Base-by-base conservation (phyloP, 1,140 invertebrate species). In the Venturia canescens region DNA sequence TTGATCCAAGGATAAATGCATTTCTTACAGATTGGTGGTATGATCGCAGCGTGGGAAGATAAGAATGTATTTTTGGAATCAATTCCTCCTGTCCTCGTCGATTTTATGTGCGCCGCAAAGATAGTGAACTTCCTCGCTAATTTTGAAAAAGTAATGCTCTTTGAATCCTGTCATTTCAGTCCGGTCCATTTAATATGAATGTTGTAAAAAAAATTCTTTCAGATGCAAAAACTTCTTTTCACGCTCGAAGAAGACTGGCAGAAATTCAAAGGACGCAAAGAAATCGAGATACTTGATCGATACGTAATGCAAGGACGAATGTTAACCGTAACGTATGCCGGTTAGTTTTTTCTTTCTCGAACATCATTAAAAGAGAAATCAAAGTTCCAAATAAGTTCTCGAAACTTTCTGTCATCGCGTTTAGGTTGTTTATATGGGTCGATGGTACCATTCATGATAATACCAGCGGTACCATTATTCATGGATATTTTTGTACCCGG, bases 171-270 rank as follows among this genome's bases (percentile, higher is more conserved):
- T 53, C 18, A 16, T 50, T 5, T 18, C 16, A 85, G 1, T 50
- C 11, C 4, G 15, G 18, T 50, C 15, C 18, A 16, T 21, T 21
- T 3, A 21, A 53, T n/a, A n/a, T 21, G 18, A 21, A 53, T 18
- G 1, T 53, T 53, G 16, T 63, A 27, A 63, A 63, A 23, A 26
- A 69, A 16, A 29, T 18, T 21, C 16, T 29, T 75, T 16, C 75
- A 88, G 87, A 88, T 88, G 86, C 87, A 75, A 26, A 66, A 53
- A 26, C 82, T 88, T 6, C 2, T 84, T 6, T 6, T 80, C 0
- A 72, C 57, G 38, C 84, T 88, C 72, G 74, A 80, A 44, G 60
- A 87, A 1, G 87, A 88, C 71, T 88, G 87, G 87, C 82, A 72
- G 18, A 78, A 50, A 26, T 84, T 67, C 0, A 78, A 80, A 13